phyloP scores from a whole-genome alignment of 37 sponge, comb jelly and placozoan species.

The Dysidea cf. avara region DNA sequence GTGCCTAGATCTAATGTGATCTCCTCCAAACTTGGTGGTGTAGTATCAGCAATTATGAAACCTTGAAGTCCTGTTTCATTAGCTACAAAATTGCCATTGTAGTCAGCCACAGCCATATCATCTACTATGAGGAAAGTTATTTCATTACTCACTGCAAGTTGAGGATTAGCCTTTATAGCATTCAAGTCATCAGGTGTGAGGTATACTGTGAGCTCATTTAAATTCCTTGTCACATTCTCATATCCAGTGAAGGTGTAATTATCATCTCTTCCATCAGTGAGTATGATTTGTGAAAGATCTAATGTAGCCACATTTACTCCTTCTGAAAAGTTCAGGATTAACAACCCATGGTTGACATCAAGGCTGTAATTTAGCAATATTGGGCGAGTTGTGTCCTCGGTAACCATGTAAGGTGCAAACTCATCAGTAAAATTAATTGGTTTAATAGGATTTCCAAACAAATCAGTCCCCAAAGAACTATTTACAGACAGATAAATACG shows the following conservation, averaged over 20 bases:
- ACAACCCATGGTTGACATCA: conserved; percentile 67
- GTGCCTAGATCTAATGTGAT: conserved; percentile 60
- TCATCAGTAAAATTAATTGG: conserved; percentile 20
- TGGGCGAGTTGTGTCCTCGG: conserved; percentile 54
- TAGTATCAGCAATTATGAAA: conserved; percentile 39
- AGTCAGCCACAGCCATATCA: conserved; percentile 52
- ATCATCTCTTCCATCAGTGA: conserved; percentile 36
- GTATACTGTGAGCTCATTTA: conserved; percentile 35
- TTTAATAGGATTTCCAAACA: conserved; percentile 75
- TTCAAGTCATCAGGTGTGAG: conserved; percentile 47
- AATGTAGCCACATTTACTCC: conserved; percentile 55
- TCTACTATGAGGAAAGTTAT: conserved; percentile 60
- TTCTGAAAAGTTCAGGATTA: conserved; percentile 78
- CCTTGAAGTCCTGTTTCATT: conserved; percentile 46
- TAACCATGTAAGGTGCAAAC: no score
- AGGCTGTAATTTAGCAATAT: conserved; percentile 45
- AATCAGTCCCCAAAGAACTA: conserved; percentile 60
- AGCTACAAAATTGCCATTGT: conserved; percentile 54
- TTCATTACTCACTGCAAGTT: conserved; percentile 30
- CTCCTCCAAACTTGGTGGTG: conserved; percentile 41
- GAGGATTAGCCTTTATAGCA: conserved; percentile 35
- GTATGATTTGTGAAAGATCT: conserved; percentile 35
- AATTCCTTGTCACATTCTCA: neutral
- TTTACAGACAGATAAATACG: conserved; percentile 57
- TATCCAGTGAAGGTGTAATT: conserved; percentile 50